Base-by-base conservation (phyloP, 2,888 invertebrate species). In the Orthosia cruda region DNA sequence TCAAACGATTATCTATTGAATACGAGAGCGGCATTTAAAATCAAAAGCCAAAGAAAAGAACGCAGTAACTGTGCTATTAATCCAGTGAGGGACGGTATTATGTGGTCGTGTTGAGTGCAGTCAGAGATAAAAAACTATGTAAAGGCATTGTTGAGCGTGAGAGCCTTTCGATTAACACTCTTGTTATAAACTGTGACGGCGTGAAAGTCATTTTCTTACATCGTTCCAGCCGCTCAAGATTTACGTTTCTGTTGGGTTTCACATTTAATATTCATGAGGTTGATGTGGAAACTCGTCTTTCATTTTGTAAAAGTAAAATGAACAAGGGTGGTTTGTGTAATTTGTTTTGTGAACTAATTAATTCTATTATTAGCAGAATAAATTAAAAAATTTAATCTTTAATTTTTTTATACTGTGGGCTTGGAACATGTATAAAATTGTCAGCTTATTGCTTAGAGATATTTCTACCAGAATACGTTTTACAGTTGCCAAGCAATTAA, bases 1-100 rank as follows among this genome's bases (percentile, higher is more conserved):
- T 62, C 59, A 65, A 69, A 54, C 80, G 63, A 67, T 70, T 61
- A 69, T 66, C 50, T 13, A 54, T n/a, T 58, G 59, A 73, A 66
- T 49, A 58, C 62, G 66, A 71, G 40, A 71, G 49, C 58, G 13
- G 63, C 64, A n/a, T 82, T 49, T 59, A 3, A 55, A 80, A 57
- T 67, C 32, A 16, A 40, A 16, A 61, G 16, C 32, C 18, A 54
- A 49, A 67, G 20, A 74, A 71, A 74, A 62, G 54, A 55, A 15
- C 15, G 58, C n/a, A 0, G 7, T 70, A 65, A 65, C 68, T 68
- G 70, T 47, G 40, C 50, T 65, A 52, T 71, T 71, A 32, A 52
- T 59, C 68, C 23, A 58, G 49, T 16, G 32, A 59, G 45, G 4
- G 23, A 3, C 16, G 18, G 5, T 61, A 15, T 59, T 47, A 20